phyloP scores from a whole-genome alignment of 1,140 invertebrate species.

The Heterodera carotae region DNA sequence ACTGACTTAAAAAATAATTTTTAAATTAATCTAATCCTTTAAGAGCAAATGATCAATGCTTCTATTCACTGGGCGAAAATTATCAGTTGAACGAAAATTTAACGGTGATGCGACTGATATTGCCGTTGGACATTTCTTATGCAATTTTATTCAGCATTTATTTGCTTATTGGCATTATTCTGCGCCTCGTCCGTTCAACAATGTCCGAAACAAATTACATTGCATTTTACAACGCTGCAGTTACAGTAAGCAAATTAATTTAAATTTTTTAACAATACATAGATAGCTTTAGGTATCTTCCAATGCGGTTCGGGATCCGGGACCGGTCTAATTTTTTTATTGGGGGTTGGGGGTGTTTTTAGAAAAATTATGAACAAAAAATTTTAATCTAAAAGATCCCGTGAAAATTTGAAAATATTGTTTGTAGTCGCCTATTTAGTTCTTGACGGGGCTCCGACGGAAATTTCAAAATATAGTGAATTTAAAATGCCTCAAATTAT shows the following conservation, averaged over 20 bases:
- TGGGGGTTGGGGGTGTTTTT: too few relatives aligned
- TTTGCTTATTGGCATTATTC: constrained; percentile 15
- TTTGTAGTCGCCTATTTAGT: not conserved
- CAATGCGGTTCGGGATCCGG: too few relatives aligned
- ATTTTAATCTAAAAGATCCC: not conserved
- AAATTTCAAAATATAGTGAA: too few relatives aligned
- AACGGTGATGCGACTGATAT: constrained; percentile 10
- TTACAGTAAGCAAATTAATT: constrained; percentile 8
- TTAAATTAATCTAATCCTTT: not conserved
- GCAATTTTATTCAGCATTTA: constrained; percentile 16
- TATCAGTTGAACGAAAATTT: constrained; percentile 27
- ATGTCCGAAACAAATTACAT: constrained; percentile 14
- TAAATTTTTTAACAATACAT: not conserved
- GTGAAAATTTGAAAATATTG: not conserved
- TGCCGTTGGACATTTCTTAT: constrained; percentile 31
- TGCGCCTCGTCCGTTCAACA: not conserved
- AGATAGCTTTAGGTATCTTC: too few relatives aligned
- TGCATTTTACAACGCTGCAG: constrained; percentile 15
- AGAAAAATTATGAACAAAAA: not conserved
- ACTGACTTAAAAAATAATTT: not conserved
- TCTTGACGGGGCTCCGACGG: too few relatives aligned
- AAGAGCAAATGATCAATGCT: not conserved
- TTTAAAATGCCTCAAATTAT: not conserved
- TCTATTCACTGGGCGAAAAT: constrained; percentile 12
- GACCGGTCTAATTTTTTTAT: too few relatives aligned